These are phyloP conservation scores for Heliconius melpomene DNA, from an alignment of 1,140 invertebrate species.

Conservation along the genomic window DNA sequence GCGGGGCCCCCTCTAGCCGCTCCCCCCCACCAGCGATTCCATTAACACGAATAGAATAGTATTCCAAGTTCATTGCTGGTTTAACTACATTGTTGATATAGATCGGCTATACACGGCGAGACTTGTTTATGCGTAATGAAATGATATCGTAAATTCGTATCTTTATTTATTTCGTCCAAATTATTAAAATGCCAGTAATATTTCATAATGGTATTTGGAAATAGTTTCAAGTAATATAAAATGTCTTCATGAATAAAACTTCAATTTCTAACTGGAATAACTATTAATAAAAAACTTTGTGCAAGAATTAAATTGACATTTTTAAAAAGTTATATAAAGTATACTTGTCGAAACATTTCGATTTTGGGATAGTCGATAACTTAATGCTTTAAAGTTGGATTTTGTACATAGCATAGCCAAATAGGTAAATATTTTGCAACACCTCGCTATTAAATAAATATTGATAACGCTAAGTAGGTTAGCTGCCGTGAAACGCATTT, in stretches of 20 bases:
- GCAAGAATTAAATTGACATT: constrained; percentile 5
- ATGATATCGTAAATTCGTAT: neutral
- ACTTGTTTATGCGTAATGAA: constrained; percentile 12
- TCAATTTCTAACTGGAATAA: constrained; percentile 1
- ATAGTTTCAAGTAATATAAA: neutral
- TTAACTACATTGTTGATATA: constrained; percentile 35
- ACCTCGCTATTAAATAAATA: constrained; percentile 69
- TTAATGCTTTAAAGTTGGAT: constrained; percentile 13
- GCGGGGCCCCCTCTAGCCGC: constrained; percentile 59
- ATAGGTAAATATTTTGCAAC: constrained; percentile 61
- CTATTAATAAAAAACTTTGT: neutral
- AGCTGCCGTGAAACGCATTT: constrained; percentile 67
- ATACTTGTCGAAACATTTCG: neutral
- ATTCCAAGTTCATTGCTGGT: constrained; percentile 63
- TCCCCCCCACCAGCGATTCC: constrained; percentile 57
- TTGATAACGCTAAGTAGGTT: constrained; percentile 76
- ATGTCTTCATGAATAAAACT: constrained; percentile 1
- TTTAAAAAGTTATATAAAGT: neutral
- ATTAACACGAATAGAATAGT: constrained; percentile 48
- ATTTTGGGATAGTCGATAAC: constrained; percentile 8
- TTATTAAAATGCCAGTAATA: constrained; percentile 18
- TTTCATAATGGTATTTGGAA: constrained; percentile 13
- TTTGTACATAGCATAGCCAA: constrained; percentile 29
- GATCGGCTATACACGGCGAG: constrained; percentile 17
- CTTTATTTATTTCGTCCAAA: constrained; percentile 13